Evolutionary conservation across 2,888 invertebrate species (phyloP).

Genomic region (Polietes domitor): DNA sequence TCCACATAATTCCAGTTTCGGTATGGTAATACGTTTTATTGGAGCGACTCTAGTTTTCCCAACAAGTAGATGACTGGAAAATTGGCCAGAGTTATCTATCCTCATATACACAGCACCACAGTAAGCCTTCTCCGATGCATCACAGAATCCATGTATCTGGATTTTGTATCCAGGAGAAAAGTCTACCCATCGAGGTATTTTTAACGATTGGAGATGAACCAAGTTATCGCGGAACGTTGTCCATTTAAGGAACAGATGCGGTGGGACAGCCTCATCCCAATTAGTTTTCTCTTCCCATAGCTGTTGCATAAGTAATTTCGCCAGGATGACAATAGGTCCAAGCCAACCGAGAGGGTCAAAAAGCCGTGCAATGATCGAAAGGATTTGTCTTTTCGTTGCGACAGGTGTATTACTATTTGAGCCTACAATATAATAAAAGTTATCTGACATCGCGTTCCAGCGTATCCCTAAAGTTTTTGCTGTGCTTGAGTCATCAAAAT

Average conservation of each 20-base stretch:
- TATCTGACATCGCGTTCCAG: slow-evolving; percentile 46
- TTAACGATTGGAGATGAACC: background rate
- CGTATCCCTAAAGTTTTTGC: slow-evolving; percentile 41
- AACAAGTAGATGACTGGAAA: too few species aligned
- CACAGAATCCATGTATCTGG: slow-evolving; percentile 37
- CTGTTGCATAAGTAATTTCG: slow-evolving; percentile 37
- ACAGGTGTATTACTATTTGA: background rate
- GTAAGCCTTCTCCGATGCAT: slow-evolving; percentile 22
- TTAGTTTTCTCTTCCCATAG: slow-evolving; percentile 5
- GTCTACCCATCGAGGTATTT: background rate
- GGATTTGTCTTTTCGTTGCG: slow-evolving; percentile 29
- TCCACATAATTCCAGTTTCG: slow-evolving; percentile 40
- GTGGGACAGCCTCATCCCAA: slow-evolving; percentile 26
- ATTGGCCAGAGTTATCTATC: background rate
- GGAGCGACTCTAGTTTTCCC: slow-evolving; percentile 26
- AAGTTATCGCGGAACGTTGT: background rate
- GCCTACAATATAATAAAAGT: slow-evolving; percentile 28
- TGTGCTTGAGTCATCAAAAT: slow-evolving; percentile 28
- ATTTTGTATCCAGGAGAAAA: background rate
- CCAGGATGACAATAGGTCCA: slow-evolving; percentile 39
- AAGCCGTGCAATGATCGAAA: slow-evolving; percentile 27
- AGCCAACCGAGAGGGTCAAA: slow-evolving; percentile 43
- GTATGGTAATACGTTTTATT: slow-evolving; percentile 30
- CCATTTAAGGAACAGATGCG: background rate
- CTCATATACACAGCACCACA: slow-evolving; percentile 15